phyloP scores from a whole-genome alignment of 2,888 invertebrate species.

The Dendrolimus pini region DNA sequence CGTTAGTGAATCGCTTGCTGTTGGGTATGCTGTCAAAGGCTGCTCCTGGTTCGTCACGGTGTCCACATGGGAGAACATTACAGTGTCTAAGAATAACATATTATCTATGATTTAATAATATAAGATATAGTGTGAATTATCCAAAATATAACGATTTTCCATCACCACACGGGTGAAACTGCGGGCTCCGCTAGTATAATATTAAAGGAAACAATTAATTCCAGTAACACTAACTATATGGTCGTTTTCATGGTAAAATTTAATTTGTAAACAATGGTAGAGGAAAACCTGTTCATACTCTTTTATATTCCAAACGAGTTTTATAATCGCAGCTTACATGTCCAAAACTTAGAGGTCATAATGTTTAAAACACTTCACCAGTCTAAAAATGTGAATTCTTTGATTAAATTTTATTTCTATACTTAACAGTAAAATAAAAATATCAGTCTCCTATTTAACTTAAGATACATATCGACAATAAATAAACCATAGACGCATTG shows the following conservation, averaged over 20 bases:
- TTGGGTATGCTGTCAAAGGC: no score
- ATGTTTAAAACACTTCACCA: not conserved
- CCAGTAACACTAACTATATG: not conserved
- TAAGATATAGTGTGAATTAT: no score
- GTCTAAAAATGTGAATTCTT: not conserved
- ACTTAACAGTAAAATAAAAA: no score
- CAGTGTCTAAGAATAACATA: no score
- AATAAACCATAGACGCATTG: conserved; percentile 2
- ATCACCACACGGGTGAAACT: no score
- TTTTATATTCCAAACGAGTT: conserved; percentile 51
- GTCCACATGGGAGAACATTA: no score
- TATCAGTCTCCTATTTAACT: conserved; percentile 1
- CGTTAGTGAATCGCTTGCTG: no score
- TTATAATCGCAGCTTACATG: conserved; percentile 28
- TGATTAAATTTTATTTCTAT: not conserved
- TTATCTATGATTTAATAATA: no score
- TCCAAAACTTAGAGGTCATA: conserved; percentile 34
- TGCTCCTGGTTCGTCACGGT: no score
- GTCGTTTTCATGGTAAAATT: conserved; percentile 1
- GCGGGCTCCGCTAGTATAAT: no score
- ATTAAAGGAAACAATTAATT: no score
- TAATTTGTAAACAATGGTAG: conserved; percentile 18
- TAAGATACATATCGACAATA: not conserved
- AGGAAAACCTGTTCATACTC: conserved; percentile 30
- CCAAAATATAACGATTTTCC: no score